phyloP scores from a whole-genome alignment of 1,140 invertebrate genomes.

The Sitophilus oryzae region DNA sequence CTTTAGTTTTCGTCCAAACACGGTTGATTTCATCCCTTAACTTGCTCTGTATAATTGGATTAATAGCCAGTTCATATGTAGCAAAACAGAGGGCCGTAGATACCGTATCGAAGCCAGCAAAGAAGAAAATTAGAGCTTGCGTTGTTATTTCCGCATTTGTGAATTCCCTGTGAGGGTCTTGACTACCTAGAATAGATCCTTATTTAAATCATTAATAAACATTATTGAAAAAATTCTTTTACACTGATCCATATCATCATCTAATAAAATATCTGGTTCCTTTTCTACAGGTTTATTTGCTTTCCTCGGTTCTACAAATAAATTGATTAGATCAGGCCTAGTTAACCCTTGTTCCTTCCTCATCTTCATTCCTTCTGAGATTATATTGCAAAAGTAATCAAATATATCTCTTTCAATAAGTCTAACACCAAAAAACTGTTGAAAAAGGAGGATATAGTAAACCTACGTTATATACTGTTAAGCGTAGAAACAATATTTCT shows the following conservation, averaged over 20 bases:
- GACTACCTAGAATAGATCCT: background rate
- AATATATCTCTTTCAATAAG: slow-evolving; percentile 4
- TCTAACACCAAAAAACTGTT: too few relatives aligned
- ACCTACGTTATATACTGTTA: too few relatives aligned
- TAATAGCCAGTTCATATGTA: slow-evolving; percentile 47
- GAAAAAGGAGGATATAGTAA: too few relatives aligned
- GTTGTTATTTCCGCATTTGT: background rate
- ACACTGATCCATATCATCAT: background rate
- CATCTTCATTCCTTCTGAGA: slow-evolving; percentile 38
- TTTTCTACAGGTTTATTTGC: too few relatives aligned
- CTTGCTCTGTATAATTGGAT: slow-evolving; percentile 49
- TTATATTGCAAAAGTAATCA: slow-evolving; percentile 32
- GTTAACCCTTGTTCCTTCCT: slow-evolving; percentile 42
- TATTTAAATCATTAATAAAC: background rate
- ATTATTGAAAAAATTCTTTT: background rate
- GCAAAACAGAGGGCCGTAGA: slow-evolving; percentile 42
- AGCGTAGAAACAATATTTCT: too few relatives aligned
- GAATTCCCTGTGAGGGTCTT: too few relatives aligned
- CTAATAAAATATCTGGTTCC: background rate
- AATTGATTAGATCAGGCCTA: slow-evolving; percentile 45
- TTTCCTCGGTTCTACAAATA: slow-evolving; percentile 45
- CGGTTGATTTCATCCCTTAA: slow-evolving; percentile 42
- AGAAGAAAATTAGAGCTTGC: background rate
- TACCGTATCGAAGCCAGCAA: slow-evolving; percentile 45
- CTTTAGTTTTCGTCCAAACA: slow-evolving; percentile 5